Evolutionary conservation across 2,797 vertebrate species (phyloP), one percentile per base, ranked within the genome.

Genomic region (Caiman crocodilus): DNA sequence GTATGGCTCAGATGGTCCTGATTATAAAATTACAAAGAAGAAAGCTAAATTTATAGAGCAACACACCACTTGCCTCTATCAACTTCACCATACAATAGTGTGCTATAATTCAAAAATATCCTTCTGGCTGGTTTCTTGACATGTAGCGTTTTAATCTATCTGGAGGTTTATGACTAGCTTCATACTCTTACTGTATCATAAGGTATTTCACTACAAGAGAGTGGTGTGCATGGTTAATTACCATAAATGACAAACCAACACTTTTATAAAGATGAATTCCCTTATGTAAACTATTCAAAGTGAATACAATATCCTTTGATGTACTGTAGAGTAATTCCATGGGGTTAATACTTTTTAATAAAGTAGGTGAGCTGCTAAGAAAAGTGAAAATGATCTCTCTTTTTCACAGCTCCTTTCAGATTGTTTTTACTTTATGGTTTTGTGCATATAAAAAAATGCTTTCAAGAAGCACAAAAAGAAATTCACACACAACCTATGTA

Each of bases 261-360:
- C 59, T 87, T 95, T 94, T 93, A 95, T 87, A 95, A 96, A 96
- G 88, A 96, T 25, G 82, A 92, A 94, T 97, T 79, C 75, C 13
- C 65, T 63, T 82, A 82, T 76, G 79, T 71, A 92, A 96, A 93
- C 82, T 63, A 86, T 92, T 96, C 30, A 96, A 89, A 92, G 28
- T 79, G 82, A 89, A 84, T 84, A 87, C 78, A 65, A 59, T 3
- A 1, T 90, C 61, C 60, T 96, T 95, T 97, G 90, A 93, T 92
- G 91, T 64, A 58, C n/a, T 92, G n/a, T 85, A 89, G 80, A 94
- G 82, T 90, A 92, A 82, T 32, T 76, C 21, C 2, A 55, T 0
- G 5, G 26, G 25, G 14, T 83, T 69, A 90, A 88, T 87, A 79
- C 74, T 30, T 90, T 87, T 91, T 57, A 74, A 85, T 71, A 20